A percentile compares a stretch with the other conserved stretches of the same genome.
Evolutionary conservation across 2,797 vertebrate genomes (phyloP).

Genomic region (Arctocebus calabarensis): DNA sequence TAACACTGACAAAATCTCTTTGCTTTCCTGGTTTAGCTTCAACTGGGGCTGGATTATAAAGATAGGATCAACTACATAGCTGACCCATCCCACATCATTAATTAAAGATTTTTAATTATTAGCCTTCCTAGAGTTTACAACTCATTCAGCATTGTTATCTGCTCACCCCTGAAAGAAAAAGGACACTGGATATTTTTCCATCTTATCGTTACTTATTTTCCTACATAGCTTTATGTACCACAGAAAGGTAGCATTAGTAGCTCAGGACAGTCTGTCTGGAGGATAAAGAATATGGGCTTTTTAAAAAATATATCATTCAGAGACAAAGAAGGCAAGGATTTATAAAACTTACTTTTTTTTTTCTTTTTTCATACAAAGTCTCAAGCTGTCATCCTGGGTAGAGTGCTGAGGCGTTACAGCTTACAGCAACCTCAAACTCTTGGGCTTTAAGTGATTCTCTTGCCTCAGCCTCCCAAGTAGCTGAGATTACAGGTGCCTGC

Average conservation of each 20-base stretch:
- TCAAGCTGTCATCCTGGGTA: too few species aligned
- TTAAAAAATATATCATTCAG: background rate
- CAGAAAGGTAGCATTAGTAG: background rate
- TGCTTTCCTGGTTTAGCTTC: constrained; percentile 21
- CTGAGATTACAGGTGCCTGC: too few species aligned
- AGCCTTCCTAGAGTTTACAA: constrained; percentile 33
- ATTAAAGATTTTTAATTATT: constrained; percentile 42
- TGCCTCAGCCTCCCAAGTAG: too few species aligned
- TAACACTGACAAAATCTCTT: constrained; percentile 38
- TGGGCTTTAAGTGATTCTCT: too few species aligned
- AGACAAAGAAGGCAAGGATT: constrained; percentile 45
- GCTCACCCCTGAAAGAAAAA: background rate
- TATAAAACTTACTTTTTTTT: constrained; percentile 37
- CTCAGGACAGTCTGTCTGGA: background rate
- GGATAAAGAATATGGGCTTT: background rate
- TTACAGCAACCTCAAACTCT: too few species aligned
- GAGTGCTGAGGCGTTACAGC: too few species aligned
- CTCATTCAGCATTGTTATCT: constrained; percentile 19
- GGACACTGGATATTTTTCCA: background rate
- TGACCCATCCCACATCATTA: background rate
- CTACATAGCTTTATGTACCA: background rate
- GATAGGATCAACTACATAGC: background rate
- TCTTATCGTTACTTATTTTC: constrained; percentile 25
- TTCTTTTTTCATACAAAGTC: too few species aligned
- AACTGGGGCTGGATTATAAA: background rate